Evolutionary conservation across 2,888 invertebrate genomes (phyloP).

Genomic region (Xylota sylvarum): DNA sequence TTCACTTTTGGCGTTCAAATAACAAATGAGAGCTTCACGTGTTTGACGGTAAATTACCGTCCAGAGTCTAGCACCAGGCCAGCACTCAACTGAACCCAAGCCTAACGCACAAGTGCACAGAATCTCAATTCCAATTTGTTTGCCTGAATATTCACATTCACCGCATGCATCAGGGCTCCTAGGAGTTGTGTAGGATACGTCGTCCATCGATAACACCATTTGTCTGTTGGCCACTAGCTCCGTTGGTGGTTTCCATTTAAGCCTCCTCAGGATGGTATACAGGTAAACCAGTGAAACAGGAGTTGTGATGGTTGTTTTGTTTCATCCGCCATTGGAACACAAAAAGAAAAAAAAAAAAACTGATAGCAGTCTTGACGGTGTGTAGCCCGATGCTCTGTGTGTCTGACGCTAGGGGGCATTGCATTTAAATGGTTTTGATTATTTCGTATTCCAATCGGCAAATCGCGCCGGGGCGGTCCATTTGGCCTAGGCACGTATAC

Average conservation of each 20-base stretch:
- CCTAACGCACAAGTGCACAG: slow-evolving; percentile 50
- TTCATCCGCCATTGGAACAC: background rate
- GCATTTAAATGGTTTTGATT: slow-evolving; percentile 76
- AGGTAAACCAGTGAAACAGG: slow-evolving; percentile 5
- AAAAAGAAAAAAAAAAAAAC: slow-evolving; percentile 17
- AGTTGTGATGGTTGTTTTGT: slow-evolving; percentile 29
- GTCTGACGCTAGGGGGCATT: slow-evolving; percentile 73
- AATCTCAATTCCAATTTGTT: slow-evolving; percentile 65
- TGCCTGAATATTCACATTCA: slow-evolving; percentile 62
- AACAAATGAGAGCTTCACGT: slow-evolving; percentile 60
- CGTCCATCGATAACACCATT: slow-evolving; percentile 57
- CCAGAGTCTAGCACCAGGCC: slow-evolving; percentile 3
- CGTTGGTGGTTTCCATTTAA: slow-evolving; percentile 52
- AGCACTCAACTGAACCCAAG: background rate
- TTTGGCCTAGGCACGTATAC: slow-evolving; percentile 59
- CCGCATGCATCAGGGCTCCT: slow-evolving; percentile 54
- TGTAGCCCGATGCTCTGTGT: slow-evolving; percentile 21
- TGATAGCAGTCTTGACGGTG: slow-evolving; percentile 21
- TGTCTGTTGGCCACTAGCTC: slow-evolving; percentile 55
- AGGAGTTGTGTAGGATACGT: slow-evolving; percentile 46
- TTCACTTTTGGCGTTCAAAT: slow-evolving; percentile 54
- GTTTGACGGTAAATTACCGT: slow-evolving; percentile 47
- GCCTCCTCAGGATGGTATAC: background rate
- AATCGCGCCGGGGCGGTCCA: slow-evolving; percentile 65
- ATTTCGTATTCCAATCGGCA: slow-evolving; percentile 72